phyloP scores from a whole-genome alignment of 2,888 invertebrate species.

The Horisme vitalbata region DNA sequence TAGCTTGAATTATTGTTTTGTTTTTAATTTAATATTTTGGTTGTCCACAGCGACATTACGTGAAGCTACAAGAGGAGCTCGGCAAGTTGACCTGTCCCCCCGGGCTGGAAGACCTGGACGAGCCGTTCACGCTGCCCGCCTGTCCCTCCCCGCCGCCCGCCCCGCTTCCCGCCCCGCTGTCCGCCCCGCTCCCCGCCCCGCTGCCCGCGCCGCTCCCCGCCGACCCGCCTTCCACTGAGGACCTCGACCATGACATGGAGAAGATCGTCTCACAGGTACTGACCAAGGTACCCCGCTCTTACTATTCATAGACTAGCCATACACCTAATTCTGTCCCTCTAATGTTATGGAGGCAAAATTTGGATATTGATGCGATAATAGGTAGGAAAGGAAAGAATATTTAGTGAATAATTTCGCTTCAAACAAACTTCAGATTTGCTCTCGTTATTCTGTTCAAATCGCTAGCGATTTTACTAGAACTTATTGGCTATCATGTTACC shows the following conservation, averaged over 20 bases:
- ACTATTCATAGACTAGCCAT: neutral
- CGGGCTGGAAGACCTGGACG: conserved; percentile 88
- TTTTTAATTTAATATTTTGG: no score
- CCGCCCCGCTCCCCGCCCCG: conserved; percentile 25
- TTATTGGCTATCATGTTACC: no score
- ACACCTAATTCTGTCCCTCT: no score
- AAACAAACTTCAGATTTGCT: no score
- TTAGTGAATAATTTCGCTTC: neutral
- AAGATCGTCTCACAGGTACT: conserved; percentile 87
- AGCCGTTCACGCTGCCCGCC: conserved; percentile 76
- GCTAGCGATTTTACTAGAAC: no score
- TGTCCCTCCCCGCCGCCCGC: conserved; percentile 49
- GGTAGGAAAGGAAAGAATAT: no score
- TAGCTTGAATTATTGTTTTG: no score
- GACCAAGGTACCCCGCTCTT: conserved; percentile 8
- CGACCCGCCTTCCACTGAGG: conserved; percentile 65
- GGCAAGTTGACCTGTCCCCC: conserved; percentile 91
- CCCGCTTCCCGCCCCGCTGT: conserved; percentile 28
- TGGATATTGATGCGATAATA: no score
- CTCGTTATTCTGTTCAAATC: no score
- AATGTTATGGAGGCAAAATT: no score
- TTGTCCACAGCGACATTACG: conserved; percentile 87
- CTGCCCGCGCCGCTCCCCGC: conserved; percentile 24
- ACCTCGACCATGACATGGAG: conserved; percentile 89
- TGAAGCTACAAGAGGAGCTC: conserved; percentile 93